A percentile compares a stretch with the other conserved stretches of the same genome.
Conservation (phyloP, 2,888 invertebrate genomes). For the Drosophila hamatofila region DNA sequence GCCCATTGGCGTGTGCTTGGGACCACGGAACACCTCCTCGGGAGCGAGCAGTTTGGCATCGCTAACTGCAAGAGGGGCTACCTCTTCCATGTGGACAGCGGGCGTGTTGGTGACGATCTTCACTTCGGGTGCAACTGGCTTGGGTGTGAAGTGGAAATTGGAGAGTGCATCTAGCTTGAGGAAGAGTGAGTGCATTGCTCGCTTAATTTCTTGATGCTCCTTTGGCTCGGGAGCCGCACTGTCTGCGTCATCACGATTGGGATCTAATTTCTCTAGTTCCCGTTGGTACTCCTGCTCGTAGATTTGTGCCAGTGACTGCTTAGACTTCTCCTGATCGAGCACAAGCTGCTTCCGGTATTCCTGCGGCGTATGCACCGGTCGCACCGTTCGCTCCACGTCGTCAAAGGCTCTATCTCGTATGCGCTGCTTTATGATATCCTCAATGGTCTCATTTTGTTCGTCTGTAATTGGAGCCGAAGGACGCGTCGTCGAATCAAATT, state of each 20-base stretch:
- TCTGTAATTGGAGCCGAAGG: constrained; percentile 97
- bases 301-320: constrained; percentile 95
- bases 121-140: constrained; percentile 93
- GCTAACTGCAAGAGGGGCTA: constrained; percentile 95
- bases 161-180: constrained; percentile 95
- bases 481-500: constrained; percentile 93
- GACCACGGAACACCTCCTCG: constrained; percentile 92
- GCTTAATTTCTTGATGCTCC: constrained; percentile 91
- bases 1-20: constrained; percentile 87
- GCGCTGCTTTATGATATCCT: constrained; percentile 95
- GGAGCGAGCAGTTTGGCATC: constrained; percentile 95
- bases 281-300: constrained; percentile 95
- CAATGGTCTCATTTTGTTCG: constrained; percentile 93
- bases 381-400: constrained; percentile 94
- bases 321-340: constrained; percentile 97
- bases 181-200: constrained; percentile 91
- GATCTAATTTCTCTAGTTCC: constrained; percentile 87
- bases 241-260: constrained; percentile 85
- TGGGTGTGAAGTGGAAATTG: constrained; percentile 97
- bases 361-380: constrained; percentile 92
- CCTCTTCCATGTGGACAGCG: constrained; percentile 97
- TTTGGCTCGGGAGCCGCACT: constrained; percentile 88
- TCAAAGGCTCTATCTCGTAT: constrained; percentile 98
- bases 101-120: constrained; percentile 96
- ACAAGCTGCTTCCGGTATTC: constrained; percentile 95